Percentiles rank a stretch among this genome's conserved stretches.
These are phyloP conservation scores for Stomatorhinus ivindoensis DNA, from an alignment of 2,113 vertebrate genomes.

Conservation along the genomic window DNA sequence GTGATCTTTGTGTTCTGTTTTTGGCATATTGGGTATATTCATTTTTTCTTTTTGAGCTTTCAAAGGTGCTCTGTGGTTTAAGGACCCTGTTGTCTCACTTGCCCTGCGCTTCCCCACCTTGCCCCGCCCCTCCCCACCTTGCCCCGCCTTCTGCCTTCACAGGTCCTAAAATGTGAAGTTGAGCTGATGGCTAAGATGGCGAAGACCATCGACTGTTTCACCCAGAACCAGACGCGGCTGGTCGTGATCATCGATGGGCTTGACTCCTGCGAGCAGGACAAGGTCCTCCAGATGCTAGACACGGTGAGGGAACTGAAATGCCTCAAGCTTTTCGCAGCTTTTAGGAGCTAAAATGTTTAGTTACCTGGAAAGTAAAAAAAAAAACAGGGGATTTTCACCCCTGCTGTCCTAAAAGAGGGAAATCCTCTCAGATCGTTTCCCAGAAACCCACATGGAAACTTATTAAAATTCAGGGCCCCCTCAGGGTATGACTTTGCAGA, in stretches of 20 bases:
- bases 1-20: neutral
- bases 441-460: neutral
- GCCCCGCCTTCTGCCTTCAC: neutral
- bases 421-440: neutral
- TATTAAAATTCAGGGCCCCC: neutral
- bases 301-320: too few relatives aligned
- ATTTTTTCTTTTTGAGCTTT: neutral
- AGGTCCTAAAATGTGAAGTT: conserved; percentile 97
- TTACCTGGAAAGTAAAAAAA: neutral
- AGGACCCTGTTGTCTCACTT: neutral
- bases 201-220: conserved; percentile 94
- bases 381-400: neutral
- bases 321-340: too few relatives aligned
- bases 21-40: neutral
- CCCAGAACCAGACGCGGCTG: conserved; percentile 95
- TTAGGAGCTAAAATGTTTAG: neutral
- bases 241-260: conserved; percentile 94
- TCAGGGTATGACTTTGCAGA: neutral
- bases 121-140: neutral
- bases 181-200: conserved; percentile 97
- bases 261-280: conserved; percentile 95
- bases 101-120: too few relatives aligned
- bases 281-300: conserved; percentile 96
- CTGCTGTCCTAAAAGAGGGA: neutral
- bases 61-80: neutral